Percentiles rank a stretch among this genome's conserved stretches.
Conservation (phyloP, 2,113 vertebrate species). For the Damaliscus lunatus region DNA sequence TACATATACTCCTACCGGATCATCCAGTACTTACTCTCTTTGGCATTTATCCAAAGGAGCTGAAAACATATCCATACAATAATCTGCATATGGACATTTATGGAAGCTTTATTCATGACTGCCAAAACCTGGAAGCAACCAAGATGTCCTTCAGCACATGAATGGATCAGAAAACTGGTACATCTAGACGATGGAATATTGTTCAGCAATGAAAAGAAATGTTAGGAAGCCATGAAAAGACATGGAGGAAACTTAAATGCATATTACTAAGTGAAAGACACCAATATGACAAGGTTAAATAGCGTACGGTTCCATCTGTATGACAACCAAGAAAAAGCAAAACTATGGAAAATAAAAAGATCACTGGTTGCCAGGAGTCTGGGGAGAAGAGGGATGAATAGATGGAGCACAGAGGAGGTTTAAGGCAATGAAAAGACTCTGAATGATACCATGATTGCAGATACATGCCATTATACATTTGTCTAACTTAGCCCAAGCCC, state of each 20-base stretch:
- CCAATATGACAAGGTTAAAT: background rate
- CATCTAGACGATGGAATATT: background rate
- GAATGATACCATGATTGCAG: fast-evolving
- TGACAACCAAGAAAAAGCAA: background rate
- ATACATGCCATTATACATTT: fast-evolving
- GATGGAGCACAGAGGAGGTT: background rate
- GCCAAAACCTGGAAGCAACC: background rate
- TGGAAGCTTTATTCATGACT: background rate
- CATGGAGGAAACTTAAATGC: background rate
- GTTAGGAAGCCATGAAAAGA: background rate
- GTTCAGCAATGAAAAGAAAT: background rate
- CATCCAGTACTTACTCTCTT: background rate
- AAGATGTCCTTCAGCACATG: background rate
- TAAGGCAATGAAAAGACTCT: background rate
- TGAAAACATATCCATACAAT: background rate
- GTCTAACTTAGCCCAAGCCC: too few species aligned
- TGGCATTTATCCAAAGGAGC: background rate
- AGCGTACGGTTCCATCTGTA: fast-evolving
- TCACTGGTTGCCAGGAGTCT: background rate
- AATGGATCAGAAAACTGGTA: background rate
- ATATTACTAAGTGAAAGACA: background rate
- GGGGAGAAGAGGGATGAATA: fast-evolving
- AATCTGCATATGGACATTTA: background rate
- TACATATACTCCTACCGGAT: background rate
- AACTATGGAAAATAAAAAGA: background rate